These are phyloP conservation scores for Hippopotamyrus pictus DNA, from an alignment of 2,797 vertebrate species.

Conservation along the genomic window DNA sequence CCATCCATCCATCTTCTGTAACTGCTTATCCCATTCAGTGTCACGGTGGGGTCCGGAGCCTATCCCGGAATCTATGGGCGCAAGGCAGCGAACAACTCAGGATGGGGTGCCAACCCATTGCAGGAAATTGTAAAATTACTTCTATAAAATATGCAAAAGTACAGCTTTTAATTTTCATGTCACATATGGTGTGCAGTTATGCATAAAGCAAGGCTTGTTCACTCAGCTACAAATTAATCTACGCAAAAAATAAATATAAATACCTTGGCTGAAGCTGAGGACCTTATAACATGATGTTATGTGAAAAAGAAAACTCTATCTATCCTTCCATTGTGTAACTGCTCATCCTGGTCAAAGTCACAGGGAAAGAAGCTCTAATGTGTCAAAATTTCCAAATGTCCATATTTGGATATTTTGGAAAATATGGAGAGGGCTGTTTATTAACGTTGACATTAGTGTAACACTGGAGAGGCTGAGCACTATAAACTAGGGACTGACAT, in stretches of 20 bases:
- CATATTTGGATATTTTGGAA: slow-evolving; percentile 25
- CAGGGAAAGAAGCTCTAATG: not conserved
- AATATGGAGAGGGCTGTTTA: slow-evolving; percentile 21
- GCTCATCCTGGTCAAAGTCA: not conserved
- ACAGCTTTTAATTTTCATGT: not conserved
- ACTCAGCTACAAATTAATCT: not conserved
- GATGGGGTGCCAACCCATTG: not conserved
- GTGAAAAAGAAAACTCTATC: not conserved
- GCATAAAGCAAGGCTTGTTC: not conserved
- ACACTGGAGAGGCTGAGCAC: slow-evolving; percentile 22
- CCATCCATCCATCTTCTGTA: not conserved
- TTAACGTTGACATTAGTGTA: slow-evolving; percentile 17
- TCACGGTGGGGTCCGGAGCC: not conserved
- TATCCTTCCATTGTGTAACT: not conserved
- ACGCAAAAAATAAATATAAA: not conserved
- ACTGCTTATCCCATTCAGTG: not conserved
- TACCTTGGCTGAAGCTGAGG: not conserved
- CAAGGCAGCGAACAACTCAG: not conserved
- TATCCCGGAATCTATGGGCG: not conserved
- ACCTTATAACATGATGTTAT: not conserved
- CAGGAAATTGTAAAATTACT: not conserved
- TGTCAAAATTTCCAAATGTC: not conserved
- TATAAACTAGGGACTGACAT: not conserved
- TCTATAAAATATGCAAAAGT: not conserved
- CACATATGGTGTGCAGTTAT: not conserved